Conservation (phyloP, 2,888 invertebrate species). For the Lasioglossum oenotherae region DNA sequence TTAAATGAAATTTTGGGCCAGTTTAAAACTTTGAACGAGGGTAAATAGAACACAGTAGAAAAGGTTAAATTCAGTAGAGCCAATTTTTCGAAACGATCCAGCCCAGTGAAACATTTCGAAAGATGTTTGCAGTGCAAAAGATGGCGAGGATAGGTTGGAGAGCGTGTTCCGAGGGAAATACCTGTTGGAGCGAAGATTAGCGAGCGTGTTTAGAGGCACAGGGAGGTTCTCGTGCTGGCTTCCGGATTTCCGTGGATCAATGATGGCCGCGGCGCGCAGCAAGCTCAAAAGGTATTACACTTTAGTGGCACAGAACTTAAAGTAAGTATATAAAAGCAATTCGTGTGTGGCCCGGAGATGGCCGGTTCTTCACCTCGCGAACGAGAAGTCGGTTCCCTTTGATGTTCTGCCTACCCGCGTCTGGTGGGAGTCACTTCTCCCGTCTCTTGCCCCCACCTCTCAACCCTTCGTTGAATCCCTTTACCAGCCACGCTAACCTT, state of each 20-base stretch:
- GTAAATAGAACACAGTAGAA: no score
- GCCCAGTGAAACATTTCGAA: no score
- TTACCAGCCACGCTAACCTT: slow-evolving; percentile 63
- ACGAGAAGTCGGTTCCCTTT: slow-evolving; percentile 84
- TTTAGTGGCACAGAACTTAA: slow-evolving; percentile 79
- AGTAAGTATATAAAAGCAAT: slow-evolving; percentile 84
- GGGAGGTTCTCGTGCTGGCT: neutral
- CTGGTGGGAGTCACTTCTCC: slow-evolving; percentile 77
- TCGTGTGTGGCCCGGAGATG: slow-evolving; percentile 85
- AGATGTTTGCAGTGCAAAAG: neutral
- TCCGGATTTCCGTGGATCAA: slow-evolving; percentile 36
- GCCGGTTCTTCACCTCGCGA: slow-evolving; percentile 84
- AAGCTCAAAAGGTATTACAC: slow-evolving; percentile 77
- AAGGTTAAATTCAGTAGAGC: no score
- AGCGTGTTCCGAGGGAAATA: neutral
- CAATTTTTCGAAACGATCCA: no score
- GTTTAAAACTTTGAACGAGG: no score
- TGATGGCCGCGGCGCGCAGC: slow-evolving; percentile 39
- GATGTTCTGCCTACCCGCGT: slow-evolving; percentile 81
- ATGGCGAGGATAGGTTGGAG: neutral
- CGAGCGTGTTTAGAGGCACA: slow-evolving; percentile 1
- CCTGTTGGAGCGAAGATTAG: neutral
- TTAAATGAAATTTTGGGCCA: no score
- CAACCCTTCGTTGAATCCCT: slow-evolving; percentile 67
- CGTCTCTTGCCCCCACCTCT: slow-evolving; percentile 62